Base-by-base conservation (phyloP, 2,113 vertebrate species). In the Raja brachyura region DNA sequence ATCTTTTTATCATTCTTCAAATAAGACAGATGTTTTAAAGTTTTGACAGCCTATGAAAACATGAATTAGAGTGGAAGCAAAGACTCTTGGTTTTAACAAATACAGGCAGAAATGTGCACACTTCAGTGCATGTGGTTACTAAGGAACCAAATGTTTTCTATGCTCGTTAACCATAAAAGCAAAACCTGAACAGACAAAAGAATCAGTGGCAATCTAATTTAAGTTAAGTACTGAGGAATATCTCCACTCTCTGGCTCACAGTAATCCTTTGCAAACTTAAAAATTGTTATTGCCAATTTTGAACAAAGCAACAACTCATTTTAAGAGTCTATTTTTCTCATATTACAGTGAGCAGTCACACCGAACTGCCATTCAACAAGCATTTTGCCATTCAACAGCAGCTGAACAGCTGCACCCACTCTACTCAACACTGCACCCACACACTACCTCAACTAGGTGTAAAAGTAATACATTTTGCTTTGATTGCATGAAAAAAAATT, bases 141-240 rank as follows among this genome's bases (percentile, higher is more conserved):
- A 77, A 13, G 75, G n/a, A 77, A 14, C 1, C 75, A 77, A 75
- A n/a, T 75, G n/a, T 77, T 77, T 77, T 16, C n/a, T 77, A 75
- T 7, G 28, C 28, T 75, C 28, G 28, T 14, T 33, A 4, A 13
- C n/a, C n/a, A 77, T 77, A 77, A 77, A 77, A 77, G 75, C 75
- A 77, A 11, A 77, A 33, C 31, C 9, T 77, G n/a, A 77, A 33
- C 4, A 4, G 16, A 77, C 75, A 33, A 33, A 77, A 5, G 9
- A 77, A 77, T 77, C n/a, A 77, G n/a, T 33, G n/a, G 75, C n/a
- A 77, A 77, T 77, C 75, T 77, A 77, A 77, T 16, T 75, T 75
- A 77, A 77, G 9, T 77, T 77, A 9, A 77, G 33, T 77, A 33
- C n/a, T 14, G 75, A 77, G 75, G 33, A 33, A 77, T 33, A 77